Percentiles rank a stretch among this genome's conserved stretches.
phyloP scores from a whole-genome alignment of 2,888 invertebrate genomes.

The Trypoxylon attenuatum region DNA sequence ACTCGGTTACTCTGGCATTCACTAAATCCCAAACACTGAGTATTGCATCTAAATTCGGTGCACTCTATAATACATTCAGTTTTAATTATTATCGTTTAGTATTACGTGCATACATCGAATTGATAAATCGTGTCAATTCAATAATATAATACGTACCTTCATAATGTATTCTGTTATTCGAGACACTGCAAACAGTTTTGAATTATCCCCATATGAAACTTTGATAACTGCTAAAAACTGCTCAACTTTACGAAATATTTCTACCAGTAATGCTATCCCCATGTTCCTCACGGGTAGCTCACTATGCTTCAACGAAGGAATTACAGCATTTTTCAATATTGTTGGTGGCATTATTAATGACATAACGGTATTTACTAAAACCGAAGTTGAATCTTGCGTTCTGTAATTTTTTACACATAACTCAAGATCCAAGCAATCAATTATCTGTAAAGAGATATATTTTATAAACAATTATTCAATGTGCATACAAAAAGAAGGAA shows the following conservation, averaged over 20 bases:
- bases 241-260: constrained; percentile 74
- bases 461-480: background rate
- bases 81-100: background rate
- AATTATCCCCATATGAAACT: constrained; percentile 25
- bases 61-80: constrained; percentile 53
- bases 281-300: constrained; percentile 67
- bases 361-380: constrained; percentile 76
- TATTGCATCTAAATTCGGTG: constrained; percentile 69
- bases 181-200: no score
- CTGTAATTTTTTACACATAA: constrained; percentile 75
- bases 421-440: constrained; percentile 60
- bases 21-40: constrained; percentile 67
- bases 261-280: constrained; percentile 67
- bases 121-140: background rate
- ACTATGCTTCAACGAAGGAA: constrained; percentile 57
- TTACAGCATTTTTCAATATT: constrained; percentile 73
- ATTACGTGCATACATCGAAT: background rate
- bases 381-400: constrained; percentile 74
- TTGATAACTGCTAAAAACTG: constrained; percentile 60
- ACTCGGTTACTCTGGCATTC: constrained; percentile 33
- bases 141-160: constrained; percentile 48
- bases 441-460: constrained; percentile 53
- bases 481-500: background rate
- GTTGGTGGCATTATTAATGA: constrained; percentile 76
- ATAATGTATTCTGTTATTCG: constrained; percentile 54